phyloP scores from a whole-genome alignment of 2,888 invertebrate genomes.

The Microchrysa polita region DNA sequence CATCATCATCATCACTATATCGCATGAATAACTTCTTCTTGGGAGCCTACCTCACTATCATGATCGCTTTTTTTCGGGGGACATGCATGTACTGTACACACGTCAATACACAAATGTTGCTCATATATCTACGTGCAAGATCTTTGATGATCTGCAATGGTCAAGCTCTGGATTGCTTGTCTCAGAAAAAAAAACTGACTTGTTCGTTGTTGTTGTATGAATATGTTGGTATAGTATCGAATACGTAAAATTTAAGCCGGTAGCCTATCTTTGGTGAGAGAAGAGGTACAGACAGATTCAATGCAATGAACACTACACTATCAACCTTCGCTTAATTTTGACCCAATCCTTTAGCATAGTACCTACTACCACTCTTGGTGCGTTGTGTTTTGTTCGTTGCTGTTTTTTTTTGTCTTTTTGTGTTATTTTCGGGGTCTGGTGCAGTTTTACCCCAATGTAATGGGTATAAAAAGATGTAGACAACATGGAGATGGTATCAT shows the following conservation, averaged over 20 bases:
- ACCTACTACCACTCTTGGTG: constrained; percentile 22
- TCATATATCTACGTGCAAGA: background rate
- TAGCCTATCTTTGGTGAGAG: constrained; percentile 5
- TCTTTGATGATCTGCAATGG: constrained; percentile 22
- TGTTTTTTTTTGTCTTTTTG: no score
- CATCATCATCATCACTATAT: constrained; percentile 6
- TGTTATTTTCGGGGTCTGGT: constrained; percentile 16
- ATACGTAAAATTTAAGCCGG: constrained; percentile 7
- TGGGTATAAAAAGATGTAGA: constrained; percentile 50
- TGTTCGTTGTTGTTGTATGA: background rate
- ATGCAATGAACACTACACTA: constrained; percentile 32
- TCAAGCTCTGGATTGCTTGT: background rate
- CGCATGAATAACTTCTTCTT: no score
- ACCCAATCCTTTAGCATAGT: constrained; percentile 41
- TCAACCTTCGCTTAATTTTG: constrained; percentile 36
- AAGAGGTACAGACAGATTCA: constrained; percentile 17
- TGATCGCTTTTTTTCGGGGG: constrained; percentile 21
- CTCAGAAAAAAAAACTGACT: constrained; percentile 21
- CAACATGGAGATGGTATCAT: constrained; percentile 51
- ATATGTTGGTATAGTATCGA: no score
- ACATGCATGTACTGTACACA: background rate
- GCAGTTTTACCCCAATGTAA: constrained; percentile 32
- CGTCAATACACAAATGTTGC: no score
- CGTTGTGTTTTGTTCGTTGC: constrained; percentile 7
- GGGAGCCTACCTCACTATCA: constrained; percentile 1